Evolutionary conservation across 2,888 invertebrate species (phyloP).

Genomic region (Sarcophaga carnaria): DNA sequence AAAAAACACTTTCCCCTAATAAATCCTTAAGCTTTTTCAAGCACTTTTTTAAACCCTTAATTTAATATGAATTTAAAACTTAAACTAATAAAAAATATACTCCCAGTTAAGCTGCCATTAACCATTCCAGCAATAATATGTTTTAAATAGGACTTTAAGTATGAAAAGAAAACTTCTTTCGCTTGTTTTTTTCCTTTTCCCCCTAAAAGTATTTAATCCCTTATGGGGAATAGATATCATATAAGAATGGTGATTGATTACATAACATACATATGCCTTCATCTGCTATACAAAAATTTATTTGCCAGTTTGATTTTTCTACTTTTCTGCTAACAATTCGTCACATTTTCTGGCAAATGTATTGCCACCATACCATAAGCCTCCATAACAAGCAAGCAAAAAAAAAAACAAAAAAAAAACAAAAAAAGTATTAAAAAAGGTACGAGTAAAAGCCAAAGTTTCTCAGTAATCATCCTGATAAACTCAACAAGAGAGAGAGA

Average conservation of each 20-base stretch:
- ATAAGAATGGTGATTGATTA: slow-evolving; percentile 60
- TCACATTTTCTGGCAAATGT: slow-evolving; percentile 56
- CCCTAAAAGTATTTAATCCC: slow-evolving; percentile 27
- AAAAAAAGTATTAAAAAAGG: background rate
- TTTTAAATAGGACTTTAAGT: background rate
- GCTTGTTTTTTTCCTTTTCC: background rate
- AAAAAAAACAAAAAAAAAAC: background rate
- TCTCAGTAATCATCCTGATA: background rate
- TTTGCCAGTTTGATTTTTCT: slow-evolving; percentile 55
- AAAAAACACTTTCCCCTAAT: no score
- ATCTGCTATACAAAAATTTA: slow-evolving; percentile 45
- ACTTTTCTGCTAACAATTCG: slow-evolving; percentile 47
- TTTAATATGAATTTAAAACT: no score
- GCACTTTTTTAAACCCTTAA: no score
- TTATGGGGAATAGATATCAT: slow-evolving; percentile 38
- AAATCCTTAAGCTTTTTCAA: no score
- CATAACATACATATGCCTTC: slow-evolving; percentile 60
- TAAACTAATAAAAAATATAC: no score
- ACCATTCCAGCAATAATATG: no score
- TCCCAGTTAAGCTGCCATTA: no score
- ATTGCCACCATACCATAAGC: background rate
- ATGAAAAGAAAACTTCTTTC: background rate
- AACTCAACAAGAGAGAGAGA: background rate
- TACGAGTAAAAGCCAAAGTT: background rate
- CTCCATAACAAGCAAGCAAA: background rate